Percentiles rank a stretch among this genome's conserved stretches.
Conservation (phyloP, 2,888 invertebrate genomes). For the Acleris emargana region DNA sequence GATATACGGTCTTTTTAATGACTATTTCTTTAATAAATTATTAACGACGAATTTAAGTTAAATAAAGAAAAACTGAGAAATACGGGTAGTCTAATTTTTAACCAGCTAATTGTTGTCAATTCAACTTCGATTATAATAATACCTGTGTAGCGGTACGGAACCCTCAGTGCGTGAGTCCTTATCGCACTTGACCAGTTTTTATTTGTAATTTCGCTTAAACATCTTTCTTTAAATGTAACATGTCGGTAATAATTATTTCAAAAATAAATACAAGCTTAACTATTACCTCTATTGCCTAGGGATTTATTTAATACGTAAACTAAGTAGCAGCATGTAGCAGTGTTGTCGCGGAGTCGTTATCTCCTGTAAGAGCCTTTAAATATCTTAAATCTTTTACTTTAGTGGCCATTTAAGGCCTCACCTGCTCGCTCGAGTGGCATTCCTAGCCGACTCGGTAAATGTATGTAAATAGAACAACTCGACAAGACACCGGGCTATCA, state of each 20-base stretch:
- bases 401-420: conserved; percentile 2
- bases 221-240: too few species aligned
- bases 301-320: background rate
- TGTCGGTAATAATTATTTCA: background rate
- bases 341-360: background rate
- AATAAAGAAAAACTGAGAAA: too few species aligned
- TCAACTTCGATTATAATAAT: too few species aligned
- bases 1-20: too few species aligned
- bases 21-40: too few species aligned
- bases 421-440: conserved; percentile 9
- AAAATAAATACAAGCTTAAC: background rate
- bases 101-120: too few species aligned
- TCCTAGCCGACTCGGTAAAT: background rate
- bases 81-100: too few species aligned
- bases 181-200: too few species aligned
- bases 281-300: background rate
- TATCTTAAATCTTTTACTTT: conserved; percentile 6
- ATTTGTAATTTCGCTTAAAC: too few species aligned
- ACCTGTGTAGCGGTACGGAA: too few species aligned
- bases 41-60: too few species aligned
- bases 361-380: background rate
- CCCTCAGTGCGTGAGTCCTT: too few species aligned
- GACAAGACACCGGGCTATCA: background rate
- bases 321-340: background rate
- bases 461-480: conserved; percentile 9